Evolutionary conservation across 2,888 invertebrate genomes (phyloP), one percentile per base, ranked within the genome.

Genomic region (Crocallis elinguaria): DNA sequence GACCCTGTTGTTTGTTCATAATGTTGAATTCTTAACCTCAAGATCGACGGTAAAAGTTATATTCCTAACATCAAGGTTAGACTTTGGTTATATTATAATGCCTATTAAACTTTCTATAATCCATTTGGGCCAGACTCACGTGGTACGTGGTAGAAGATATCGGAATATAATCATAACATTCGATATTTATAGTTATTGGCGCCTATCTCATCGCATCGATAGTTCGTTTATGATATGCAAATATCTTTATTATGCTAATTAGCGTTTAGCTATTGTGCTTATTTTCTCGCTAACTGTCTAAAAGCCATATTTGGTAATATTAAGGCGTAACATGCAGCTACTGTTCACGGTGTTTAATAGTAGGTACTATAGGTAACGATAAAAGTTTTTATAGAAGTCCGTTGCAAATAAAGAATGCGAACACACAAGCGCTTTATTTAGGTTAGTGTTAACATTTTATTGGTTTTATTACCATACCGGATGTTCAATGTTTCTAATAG

Each of bases 231-330:
- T 39, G 41, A 38, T 35, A 44, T 42, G 42, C 19, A 42, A 52
- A 52, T 42, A 46, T 42, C 23, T 52, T 42, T 52, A 45, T 37
- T 52, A 46, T 52, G 39, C 46, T 46, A 36, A 42, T 46, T 17
- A 37, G 14, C 37, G 8, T 37, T 29, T 17, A 46, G 7, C 46
- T 36, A 46, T 46, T 46, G 52, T 46, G 37, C 14, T 52, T 42
- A 52, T 46, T 32, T 46, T 37, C 42, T 16, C 13, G 33, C 25
- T 33, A 13, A 13, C 11, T 33, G 46, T 37, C 23, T 29, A 46
- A 32, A 39, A 35, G 17, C 41, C 52, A 32, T 52, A 36, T 52
- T 46, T 42, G 41, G 51, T 16, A n/a, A 6, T 41, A 29, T 35
- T 45, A 25, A 39, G 29, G 36, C 32, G 44, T 21, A 29, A 39